Evolutionary conservation across 2,797 vertebrate species (phyloP).

Genomic region (Lithobates pipiens): DNA sequence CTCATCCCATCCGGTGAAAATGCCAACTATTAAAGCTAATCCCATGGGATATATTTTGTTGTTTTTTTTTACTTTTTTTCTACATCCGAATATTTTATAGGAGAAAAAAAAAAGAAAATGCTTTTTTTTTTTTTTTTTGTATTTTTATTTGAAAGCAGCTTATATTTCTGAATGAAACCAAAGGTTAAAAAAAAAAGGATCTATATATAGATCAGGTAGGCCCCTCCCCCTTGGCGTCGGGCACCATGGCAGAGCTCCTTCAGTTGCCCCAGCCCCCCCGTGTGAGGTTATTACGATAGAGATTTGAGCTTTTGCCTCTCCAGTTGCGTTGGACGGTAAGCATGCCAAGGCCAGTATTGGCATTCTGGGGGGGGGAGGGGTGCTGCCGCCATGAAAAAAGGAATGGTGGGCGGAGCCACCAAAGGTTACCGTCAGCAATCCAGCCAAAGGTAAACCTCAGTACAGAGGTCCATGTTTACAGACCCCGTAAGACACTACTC

Average conservation of each 20-base stretch:
- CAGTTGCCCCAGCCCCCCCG: too few relatives aligned
- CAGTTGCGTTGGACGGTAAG: too few relatives aligned
- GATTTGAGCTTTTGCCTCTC: too few relatives aligned
- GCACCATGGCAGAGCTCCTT: not conserved
- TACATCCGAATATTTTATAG: conserved; percentile 37
- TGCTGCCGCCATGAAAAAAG: not conserved
- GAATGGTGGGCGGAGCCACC: not conserved
- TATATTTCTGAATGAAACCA: conserved; percentile 28
- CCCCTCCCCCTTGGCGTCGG: not conserved
- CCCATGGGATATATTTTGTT: conserved; percentile 8
- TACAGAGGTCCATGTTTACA: too few relatives aligned
- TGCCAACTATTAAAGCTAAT: not conserved
- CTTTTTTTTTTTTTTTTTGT: not conserved
- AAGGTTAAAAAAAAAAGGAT: not conserved
- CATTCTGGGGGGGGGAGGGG: too few relatives aligned
- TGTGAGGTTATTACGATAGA: too few relatives aligned
- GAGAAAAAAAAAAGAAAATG: not conserved
- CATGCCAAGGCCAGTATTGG: too few relatives aligned
- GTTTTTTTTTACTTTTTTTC: conserved; percentile 34
- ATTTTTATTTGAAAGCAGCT: conserved; percentile 1
- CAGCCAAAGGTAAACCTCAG: not conserved
- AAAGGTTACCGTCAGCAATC: not conserved
- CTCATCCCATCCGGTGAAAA: not conserved
- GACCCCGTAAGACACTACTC: too few relatives aligned
- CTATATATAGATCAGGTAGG: not conserved